Evolutionary conservation across 2,113 vertebrate genomes (phyloP), one percentile per base, ranked within the genome.

Genomic region (Colistium nudipinnis): DNA sequence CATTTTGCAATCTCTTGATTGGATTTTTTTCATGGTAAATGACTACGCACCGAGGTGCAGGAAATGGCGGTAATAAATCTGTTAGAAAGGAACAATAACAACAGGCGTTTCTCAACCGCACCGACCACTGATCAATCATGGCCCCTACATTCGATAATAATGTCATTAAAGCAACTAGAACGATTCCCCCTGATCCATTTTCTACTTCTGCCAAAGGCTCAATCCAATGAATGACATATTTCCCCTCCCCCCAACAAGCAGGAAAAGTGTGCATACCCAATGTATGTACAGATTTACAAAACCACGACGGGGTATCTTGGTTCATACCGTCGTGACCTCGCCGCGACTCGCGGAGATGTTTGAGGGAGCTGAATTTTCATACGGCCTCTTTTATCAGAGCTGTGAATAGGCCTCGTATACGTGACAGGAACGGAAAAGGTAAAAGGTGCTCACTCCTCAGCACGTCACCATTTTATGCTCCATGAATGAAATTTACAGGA

Each of bases 1-100:
- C 41, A 66, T 74, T 83, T 56, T 63, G 67, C 73, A 76, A 84
- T 79, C 74, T 74, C 60, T 76, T 82, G 74, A 80, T 22, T 75
- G 45, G 56, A 35, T 49, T 62, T 70, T 68, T 70, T 68, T 63
- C 27, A 51, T 19, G 57, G 19, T 69, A 76, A 86, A 84, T 85
- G 62, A 76, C 51, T 13, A 14, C 11, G 39, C 60, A 61, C 24
- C 41, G 36, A 62, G 43, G 55, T 24, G 1, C 19, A 70, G 49
- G 51, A 49, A 62, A 60, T 39, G n/a, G 28, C 39, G 24, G 0
- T 49, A 67, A 74, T 68, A 68, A 70, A 82, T 67, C 25, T 28
- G 64, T 35, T 63, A 74, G 10, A 74, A 81, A 70, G 57, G 61
- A 70, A 55, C 33, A 27, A 49, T 7, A 77, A 28, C 45, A 62